phyloP scores from a whole-genome alignment of 2,888 invertebrate species.

The Acrocyrtus sp. region DNA sequence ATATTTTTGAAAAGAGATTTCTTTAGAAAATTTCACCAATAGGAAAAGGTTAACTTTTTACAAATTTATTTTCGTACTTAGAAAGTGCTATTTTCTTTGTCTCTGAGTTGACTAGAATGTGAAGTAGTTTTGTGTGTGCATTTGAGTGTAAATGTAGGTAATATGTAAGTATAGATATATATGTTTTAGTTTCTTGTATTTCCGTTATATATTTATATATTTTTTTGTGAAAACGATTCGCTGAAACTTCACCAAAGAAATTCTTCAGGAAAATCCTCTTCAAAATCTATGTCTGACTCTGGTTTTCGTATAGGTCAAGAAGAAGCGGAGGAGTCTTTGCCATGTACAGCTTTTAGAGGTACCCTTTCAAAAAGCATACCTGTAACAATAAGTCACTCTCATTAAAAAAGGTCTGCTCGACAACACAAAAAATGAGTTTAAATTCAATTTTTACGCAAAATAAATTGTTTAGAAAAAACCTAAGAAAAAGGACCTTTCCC shows the following conservation, averaged over 20 bases:
- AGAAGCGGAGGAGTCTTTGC: slow-evolving; percentile 56
- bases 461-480: too few relatives aligned
- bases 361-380: slow-evolving; percentile 54
- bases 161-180: slow-evolving; percentile 8
- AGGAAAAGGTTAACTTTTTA: not conserved
- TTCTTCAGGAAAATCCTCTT: slow-evolving; percentile 51
- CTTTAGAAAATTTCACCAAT: not conserved
- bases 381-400: slow-evolving; percentile 9
- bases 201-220: not conserved
- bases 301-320: slow-evolving; percentile 49
- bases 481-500: not conserved
- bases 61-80: not conserved
- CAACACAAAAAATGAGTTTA: not conserved
- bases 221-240: not conserved
- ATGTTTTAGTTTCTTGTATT: too few relatives aligned
- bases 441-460: too few relatives aligned
- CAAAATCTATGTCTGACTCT: slow-evolving; percentile 43
- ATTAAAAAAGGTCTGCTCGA: not conserved
- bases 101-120: not conserved
- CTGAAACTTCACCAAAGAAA: slow-evolving; percentile 44
- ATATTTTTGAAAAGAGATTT: too few relatives aligned
- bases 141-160: slow-evolving; percentile 3
- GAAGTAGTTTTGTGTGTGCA: not conserved
- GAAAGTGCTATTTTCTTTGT: not conserved
- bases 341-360: slow-evolving; percentile 56